Evolutionary conservation across 2,888 invertebrate species (phyloP), one percentile per base, ranked within the genome.

Genomic region (Plebejus argus): DNA sequence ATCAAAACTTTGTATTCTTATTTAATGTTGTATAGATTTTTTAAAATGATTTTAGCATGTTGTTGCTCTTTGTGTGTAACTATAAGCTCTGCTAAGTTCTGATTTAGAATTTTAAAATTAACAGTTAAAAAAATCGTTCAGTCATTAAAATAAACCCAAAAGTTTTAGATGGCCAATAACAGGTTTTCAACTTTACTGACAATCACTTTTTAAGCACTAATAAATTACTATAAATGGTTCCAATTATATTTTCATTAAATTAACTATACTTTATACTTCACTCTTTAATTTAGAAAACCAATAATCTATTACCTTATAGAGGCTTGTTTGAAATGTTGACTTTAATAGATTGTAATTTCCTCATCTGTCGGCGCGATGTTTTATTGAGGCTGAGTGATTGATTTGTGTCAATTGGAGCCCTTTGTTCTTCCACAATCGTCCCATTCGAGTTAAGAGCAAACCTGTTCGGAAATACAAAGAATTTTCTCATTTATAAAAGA

Each of bases 371-470:
- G 33, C 66, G 15, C 66, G 66, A 66, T 18, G 33, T 66, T 66
- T 66, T 66, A 28, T 66, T 18, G 66, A 66, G 66, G 66, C 66
- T 33, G 66, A 66, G 66, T 66, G 66, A 66, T 66, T 66, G 66
- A 66, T 66, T 66, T 66, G 28, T 66, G 66, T 66, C 66, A 66
- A 33, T 66, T 15, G 66, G 66, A 66, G 66, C 66, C 66, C 66
- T 66, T 66, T 66, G 66, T 66, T 66, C 66, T 66, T 66, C 28
- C 28, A 66, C 28, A 28, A 23, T 6, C 23, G 18, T 33, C 15
- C 66, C 28, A 66, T 66, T 20, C 28, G 28, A 66, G 6, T 66
- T 15, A 33, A 66, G 28, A 66, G 66, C 18, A 28, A 28, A 66
- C 66, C 15, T 66, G 12, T 23, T 4, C 58, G 8, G 12, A 12